These are phyloP conservation scores for Takifugu rubripes DNA, from an alignment of 2,797 vertebrate genomes.

Conservation along the genomic window DNA sequence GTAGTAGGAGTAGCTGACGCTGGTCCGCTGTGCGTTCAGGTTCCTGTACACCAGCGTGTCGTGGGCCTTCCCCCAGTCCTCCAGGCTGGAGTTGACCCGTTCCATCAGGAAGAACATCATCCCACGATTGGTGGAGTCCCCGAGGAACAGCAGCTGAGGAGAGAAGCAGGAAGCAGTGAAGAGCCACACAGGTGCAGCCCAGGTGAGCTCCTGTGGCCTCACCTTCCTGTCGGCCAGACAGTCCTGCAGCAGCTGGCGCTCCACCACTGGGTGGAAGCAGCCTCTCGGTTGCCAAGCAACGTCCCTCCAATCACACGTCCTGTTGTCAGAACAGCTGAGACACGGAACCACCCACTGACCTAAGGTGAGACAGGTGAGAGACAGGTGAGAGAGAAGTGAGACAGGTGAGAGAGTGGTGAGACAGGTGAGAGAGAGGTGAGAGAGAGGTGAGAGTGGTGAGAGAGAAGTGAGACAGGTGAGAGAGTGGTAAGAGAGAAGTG, in stretches of 20 bases:
- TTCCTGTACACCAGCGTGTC: slow-evolving; percentile 81
- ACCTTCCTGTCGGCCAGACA: slow-evolving; percentile 88
- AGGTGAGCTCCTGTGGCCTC: slow-evolving; percentile 21
- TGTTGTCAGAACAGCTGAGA: slow-evolving; percentile 92
- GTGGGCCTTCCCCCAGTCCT: slow-evolving; percentile 90
- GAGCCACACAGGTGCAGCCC: neutral
- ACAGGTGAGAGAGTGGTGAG: neutral
- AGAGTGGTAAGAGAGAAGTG: too few species aligned
- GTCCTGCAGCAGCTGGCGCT: slow-evolving; percentile 77
- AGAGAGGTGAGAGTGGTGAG: neutral
- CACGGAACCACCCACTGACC: slow-evolving; percentile 95
- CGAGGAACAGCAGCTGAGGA: slow-evolving; percentile 89
- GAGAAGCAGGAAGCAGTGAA: neutral
- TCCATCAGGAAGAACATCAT: slow-evolving; percentile 98
- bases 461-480: too few species aligned
- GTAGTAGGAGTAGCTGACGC: slow-evolving; percentile 90
- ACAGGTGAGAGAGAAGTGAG: slow-evolving; percentile 3
- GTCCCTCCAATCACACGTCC: slow-evolving; percentile 95
- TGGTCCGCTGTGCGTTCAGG: slow-evolving; percentile 83
- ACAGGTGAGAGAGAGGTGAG: neutral
- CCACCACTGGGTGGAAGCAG: slow-evolving; percentile 79
- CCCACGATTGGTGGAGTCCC: slow-evolving; percentile 95
- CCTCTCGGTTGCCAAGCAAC: slow-evolving; percentile 87
- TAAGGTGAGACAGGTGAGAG: slow-evolving; percentile 42
- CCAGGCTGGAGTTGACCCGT: slow-evolving; percentile 86